Evolutionary conservation across 2,888 invertebrate genomes (phyloP).

Genomic region (Thymelicus acteon): DNA sequence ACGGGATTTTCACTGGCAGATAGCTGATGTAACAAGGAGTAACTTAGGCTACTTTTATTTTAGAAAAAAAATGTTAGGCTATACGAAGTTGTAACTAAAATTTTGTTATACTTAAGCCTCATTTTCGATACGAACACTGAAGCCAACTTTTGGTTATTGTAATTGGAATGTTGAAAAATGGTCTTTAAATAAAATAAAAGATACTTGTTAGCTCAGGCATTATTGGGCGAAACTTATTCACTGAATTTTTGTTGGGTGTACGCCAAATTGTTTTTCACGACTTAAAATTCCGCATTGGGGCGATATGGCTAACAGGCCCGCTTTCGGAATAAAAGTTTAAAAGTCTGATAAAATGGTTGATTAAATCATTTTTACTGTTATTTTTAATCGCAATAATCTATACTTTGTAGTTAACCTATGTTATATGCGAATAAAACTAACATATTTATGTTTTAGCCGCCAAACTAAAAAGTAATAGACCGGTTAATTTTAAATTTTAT

Average conservation of each 20-base stretch:
- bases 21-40: no score
- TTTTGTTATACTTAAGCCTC: not conserved
- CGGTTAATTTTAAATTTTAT: no score
- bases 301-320: conserved; percentile 5
- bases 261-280: conserved; percentile 33
- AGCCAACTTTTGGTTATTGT: conserved; percentile 24
- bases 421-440: no score
- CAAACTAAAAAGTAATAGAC: no score
- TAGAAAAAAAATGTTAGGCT: no score
- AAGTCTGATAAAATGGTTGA: conserved; percentile 5
- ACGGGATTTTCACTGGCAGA: no score
- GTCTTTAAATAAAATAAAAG: conserved; percentile 31
- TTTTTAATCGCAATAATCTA: not conserved
- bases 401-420: no score
- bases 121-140: conserved; percentile 1
- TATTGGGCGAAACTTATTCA: conserved; percentile 32
- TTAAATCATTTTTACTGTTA: conserved; percentile 5
- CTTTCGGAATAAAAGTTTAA: conserved; percentile 12
- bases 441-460: no score
- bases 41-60: no score
- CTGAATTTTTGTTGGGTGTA: conserved; percentile 33
- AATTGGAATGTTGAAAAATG: conserved; percentile 32
- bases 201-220: conserved; percentile 31
- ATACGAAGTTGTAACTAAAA: no score
- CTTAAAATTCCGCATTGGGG: conserved; percentile 31